Base-by-base conservation (phyloP, 2,797 vertebrate genomes). In the Arremon aurantiirostris region DNA sequence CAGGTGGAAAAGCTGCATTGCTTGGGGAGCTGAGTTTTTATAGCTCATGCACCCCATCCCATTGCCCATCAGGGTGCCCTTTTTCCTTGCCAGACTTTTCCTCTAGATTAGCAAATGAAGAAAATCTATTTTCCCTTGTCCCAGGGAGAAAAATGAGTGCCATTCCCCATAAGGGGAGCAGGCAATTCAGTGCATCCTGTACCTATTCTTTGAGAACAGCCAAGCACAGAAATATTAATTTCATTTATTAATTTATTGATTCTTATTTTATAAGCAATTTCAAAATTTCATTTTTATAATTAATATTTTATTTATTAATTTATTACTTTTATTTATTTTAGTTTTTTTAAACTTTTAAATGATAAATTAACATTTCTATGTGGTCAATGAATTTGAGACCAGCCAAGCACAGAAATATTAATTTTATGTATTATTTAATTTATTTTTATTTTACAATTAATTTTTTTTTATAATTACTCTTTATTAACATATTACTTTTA, bases 31-130 rank as follows among this genome's bases (percentile, higher is more conserved):
- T 12, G 11, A 61, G 23, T 7, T 68, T 56, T 46, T 32, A 8
- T 1, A 37, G 32, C 61, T 26, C 8, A 5, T 34, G 26, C 26
- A 27, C 44, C 0, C 44, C 0, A 55, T 17, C 30, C 59, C 32
- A 3, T 20, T 6, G 2, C 21, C 37, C 53, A 3, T 23, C 46
- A 9, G 26, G 56, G 6, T 22, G 26, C 26, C 22, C 9, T 55
- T 50, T 64, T 17, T 12, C n/a, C 68, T 92, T 32, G 11, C 35
- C 32, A 37, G 50, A 13, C 6, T 21, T 73, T 63, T 66, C 39
- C 28, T 92, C 37, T 18, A 6, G 20, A 41, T 64, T 16, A 88
- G 27, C n/a, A 72, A 68, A 20, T 22, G 24, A 60, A 71, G 30
- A 39, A 82, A 94, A 61, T 11, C 12, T 52, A 1, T 73, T 87